Evolutionary conservation across 2,888 invertebrate species (phyloP).

Genomic region (Hypselothyrea guttata): DNA sequence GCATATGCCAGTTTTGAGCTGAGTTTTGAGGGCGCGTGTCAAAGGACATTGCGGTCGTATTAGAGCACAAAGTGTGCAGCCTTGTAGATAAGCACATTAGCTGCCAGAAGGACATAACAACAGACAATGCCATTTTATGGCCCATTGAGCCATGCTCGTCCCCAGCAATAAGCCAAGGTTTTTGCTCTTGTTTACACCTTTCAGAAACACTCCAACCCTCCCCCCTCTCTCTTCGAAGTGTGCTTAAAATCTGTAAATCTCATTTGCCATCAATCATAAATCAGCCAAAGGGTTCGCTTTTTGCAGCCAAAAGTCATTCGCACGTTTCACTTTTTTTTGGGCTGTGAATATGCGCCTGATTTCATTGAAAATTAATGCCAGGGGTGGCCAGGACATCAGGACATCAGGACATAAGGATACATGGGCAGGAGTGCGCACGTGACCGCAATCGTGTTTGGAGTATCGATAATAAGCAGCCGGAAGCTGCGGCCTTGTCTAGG

Average conservation of each 20-base stretch:
- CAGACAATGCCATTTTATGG: conserved; percentile 82
- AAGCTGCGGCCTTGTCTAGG: conserved; percentile 65
- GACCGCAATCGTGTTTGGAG: conserved; percentile 81
- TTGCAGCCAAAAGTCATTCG: conserved; percentile 76
- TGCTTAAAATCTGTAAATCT: conserved; percentile 34
- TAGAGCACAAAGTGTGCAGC: conserved; percentile 80
- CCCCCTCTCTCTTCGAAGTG: conserved; percentile 1
- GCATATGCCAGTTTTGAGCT: conserved; percentile 47
- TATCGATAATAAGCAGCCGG: conserved; percentile 81
- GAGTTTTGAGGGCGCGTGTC: conserved; percentile 59
- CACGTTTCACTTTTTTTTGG: conserved; percentile 54
- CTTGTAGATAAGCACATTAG: conserved; percentile 80
- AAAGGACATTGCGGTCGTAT: conserved; percentile 73
- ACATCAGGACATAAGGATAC: conserved; percentile 7
- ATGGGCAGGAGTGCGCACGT: conserved; percentile 65
- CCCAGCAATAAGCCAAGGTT: conserved; percentile 15
- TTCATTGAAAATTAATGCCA: conserved; percentile 77
- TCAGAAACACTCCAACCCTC: conserved; percentile 64
- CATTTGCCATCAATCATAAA: conserved; percentile 79
- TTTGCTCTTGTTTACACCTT: conserved; percentile 76
- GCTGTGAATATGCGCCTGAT: conserved; percentile 62
- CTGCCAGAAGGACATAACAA: conserved; percentile 49
- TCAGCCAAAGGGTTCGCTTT: conserved; percentile 57
- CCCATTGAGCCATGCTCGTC: conserved; percentile 80
- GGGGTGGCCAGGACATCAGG: conserved; percentile 51